These are phyloP conservation scores for Indicator maculatus DNA, from an alignment of 2,113 vertebrate genomes.

Conservation along the genomic window DNA sequence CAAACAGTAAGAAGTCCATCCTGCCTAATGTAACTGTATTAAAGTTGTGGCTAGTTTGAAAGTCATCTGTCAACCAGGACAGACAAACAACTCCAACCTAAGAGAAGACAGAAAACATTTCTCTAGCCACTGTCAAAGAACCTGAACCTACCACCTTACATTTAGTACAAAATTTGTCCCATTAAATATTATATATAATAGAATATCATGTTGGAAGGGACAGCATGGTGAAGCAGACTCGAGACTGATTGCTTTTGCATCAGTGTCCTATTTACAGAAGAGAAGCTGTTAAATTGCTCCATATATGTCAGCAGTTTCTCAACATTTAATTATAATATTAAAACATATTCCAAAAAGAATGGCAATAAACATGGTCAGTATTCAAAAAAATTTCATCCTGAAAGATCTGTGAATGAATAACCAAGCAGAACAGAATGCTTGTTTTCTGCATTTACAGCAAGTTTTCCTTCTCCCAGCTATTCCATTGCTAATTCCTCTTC, in stretches of 20 bases:
- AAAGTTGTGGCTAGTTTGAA: not conserved
- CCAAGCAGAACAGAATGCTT: not conserved
- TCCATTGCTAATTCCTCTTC: not conserved
- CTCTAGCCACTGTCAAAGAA: not conserved
- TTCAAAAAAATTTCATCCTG: not conserved
- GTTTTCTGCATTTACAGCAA: not conserved
- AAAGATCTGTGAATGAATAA: constrained; percentile 13
- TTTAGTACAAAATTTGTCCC: not conserved
- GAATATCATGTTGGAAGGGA: not conserved
- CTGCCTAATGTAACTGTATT: not conserved
- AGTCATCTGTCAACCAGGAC: not conserved
- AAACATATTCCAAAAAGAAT: not conserved
- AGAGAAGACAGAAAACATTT: not conserved
- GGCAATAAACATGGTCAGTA: not conserved
- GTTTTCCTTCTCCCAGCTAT: not conserved
- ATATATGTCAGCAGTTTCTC: not conserved
- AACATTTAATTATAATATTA: not conserved
- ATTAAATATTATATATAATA: not conserved
- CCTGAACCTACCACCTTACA: not conserved
- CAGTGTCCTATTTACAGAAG: not conserved
- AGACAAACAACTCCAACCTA: not conserved
- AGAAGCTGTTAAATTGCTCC: not conserved
- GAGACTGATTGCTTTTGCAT: not conserved
- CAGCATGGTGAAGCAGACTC: not conserved
- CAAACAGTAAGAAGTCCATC: not conserved